Conservation (phyloP, 2,797 vertebrate genomes). For the Taeniopygia guttata region DNA sequence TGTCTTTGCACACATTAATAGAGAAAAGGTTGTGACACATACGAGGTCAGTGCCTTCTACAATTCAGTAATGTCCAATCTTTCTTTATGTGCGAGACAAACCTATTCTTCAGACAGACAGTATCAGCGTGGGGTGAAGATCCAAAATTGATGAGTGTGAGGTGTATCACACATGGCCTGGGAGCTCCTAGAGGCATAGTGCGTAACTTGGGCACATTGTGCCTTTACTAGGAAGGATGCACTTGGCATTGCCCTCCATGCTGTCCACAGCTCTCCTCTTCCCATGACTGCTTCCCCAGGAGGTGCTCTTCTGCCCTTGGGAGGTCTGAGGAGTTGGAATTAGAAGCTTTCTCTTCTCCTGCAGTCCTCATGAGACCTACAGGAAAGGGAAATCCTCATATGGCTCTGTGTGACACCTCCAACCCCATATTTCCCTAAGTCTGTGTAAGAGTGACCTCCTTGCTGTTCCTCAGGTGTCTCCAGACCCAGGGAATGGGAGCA, state of each 20-base stretch:
- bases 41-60: neutral
- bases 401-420: neutral
- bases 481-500: neutral
- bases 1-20: neutral
- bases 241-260: neutral
- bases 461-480: neutral
- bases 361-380: neutral
- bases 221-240: neutral
- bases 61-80: neutral
- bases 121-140: neutral
- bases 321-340: neutral
- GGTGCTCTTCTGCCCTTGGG: neutral
- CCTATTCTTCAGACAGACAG: neutral
- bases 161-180: neutral
- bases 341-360: neutral
- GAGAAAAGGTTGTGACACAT: neutral
- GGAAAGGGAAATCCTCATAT: neutral
- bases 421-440: accelerated
- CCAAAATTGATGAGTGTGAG: neutral
- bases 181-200: neutral
- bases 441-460: neutral
- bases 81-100: neutral
- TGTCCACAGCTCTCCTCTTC: neutral
- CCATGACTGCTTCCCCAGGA: neutral
- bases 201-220: neutral